Evolutionary conservation across 2,888 invertebrate species (phyloP), one percentile per base, ranked within the genome.

Genomic region (Cheilosia variabilis): DNA sequence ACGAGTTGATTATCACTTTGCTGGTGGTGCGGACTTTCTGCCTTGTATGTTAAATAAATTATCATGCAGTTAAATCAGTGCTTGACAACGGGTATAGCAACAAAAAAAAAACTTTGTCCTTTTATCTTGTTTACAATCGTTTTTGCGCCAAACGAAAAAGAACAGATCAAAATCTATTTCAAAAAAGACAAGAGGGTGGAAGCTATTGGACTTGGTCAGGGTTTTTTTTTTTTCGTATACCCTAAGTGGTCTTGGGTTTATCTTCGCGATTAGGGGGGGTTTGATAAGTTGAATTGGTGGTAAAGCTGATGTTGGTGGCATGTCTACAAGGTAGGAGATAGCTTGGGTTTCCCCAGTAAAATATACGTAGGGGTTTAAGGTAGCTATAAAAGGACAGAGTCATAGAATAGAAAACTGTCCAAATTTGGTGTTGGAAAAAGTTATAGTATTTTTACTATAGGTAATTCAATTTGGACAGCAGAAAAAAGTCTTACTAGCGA

Each of bases 41-140:
- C n/a, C 5, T 52, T n/a, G 22, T 66, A n/a, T 52, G 37, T 22
- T 65, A 15, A 19, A 37, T 37, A n/a, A 65, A 52, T 52, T 65
- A 65, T 52, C 52, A 37, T 7, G 19, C 27, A 41, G 41, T 45
- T 60, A 31, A 45, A 45, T 45, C 9, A 45, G 19, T 50, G 47
- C 19, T 50, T 65, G 65, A 41, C 52, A 65, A 65, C 65, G 50
- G 52, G 37, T 2, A 2, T 22, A 15, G 24, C 31, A 31, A 1
- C 6, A 37, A 37, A 0, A 15, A 37, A 22, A 19, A 6, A 45
- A 45, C 53, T 66, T 53, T 52, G 17, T 9, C 53, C 17, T 41
- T 24, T 22, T 66, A 66, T 66, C 41, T 17, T 27, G 17, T 50
- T 47, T 50, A 34, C 31, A 19, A 50, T 47, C 34, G 13, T 24